Base-by-base conservation (phyloP, 1,140 invertebrate species). In the Drosophila pruinosa region DNA sequence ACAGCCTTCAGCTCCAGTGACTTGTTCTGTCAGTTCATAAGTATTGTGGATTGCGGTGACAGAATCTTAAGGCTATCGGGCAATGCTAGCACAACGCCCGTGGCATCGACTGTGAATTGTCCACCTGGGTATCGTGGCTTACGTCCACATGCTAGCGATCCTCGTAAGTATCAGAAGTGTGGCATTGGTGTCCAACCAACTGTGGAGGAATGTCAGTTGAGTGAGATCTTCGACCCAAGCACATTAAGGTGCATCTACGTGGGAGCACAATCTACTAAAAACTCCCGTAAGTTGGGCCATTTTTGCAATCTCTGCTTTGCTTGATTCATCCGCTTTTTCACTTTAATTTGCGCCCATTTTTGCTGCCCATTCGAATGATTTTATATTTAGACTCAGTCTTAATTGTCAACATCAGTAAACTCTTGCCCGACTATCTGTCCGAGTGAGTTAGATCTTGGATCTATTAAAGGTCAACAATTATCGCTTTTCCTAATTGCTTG, bases 151-250 rank as follows among this genome's bases (percentile, higher is more conserved):
- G 93, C 94, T 0, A 89, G 90, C 4, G 93, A 94, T 41, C 94
- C 94, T 62, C 89, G 86, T 6, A 94, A 95, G 74, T 96, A 94
- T 80, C 70, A 96, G 2, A 93, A 93, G 26, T 96, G 95, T 80
- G 91, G 92, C 0, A 68, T 86, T 12, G 92, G 93, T 65, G 94
- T 94, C 0, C 75, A 85, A 31, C 92, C 94, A 1, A 92, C 91
- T 59, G 90, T 94, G 14, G 67, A 94, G 91, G 89, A 92, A 15
- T 96, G 95, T 89, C 93, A 92, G 4, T 92, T 93, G 1, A 94
- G 93, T 12, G 94, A 94, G n/a, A 91, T 93, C 1, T 96, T 95
- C 73, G 94, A 95, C 91, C 92, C 93, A 1, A 59, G 75, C 8
- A 88, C 91, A 0, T 91, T 91, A 8, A 89, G 92, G 24, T 96